phyloP scores from a whole-genome alignment of 2,888 invertebrate species.

The Notocelia uddmanniana region DNA sequence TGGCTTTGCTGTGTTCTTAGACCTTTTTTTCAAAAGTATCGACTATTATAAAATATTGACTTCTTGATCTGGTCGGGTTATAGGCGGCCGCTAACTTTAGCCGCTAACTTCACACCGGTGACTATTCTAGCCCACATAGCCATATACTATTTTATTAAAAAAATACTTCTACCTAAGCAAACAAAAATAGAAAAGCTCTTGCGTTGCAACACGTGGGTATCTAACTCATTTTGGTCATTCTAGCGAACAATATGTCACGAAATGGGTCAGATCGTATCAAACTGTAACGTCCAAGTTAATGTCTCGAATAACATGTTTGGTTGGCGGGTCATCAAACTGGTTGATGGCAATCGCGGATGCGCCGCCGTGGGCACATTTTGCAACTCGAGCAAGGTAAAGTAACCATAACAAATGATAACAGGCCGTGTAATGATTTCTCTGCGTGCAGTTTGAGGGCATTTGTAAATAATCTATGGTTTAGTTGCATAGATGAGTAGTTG shows the following conservation, averaged over 20 bases:
- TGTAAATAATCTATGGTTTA: slow-evolving; percentile 8
- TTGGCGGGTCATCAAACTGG: slow-evolving; percentile 28
- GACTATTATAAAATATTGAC: too few relatives aligned
- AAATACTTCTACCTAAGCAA: background rate
- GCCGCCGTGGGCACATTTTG: slow-evolving; percentile 35
- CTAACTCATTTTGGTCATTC: slow-evolving; percentile 10
- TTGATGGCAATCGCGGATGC: slow-evolving; percentile 35
- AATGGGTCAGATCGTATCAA: slow-evolving; percentile 32
- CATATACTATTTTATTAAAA: too few relatives aligned
- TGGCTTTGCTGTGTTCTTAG: too few relatives aligned
- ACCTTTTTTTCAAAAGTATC: too few relatives aligned
- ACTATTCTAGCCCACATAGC: too few relatives aligned
- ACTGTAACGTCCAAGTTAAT: slow-evolving; percentile 16
- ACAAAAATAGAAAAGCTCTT: background rate
- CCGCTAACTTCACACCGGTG: too few relatives aligned
- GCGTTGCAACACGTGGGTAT: background rate
- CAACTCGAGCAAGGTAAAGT: slow-evolving; percentile 39
- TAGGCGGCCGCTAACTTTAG: too few relatives aligned
- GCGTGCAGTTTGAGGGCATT: slow-evolving; percentile 17
- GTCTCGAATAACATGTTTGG: slow-evolving; percentile 37
- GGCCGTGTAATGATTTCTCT: slow-evolving; percentile 28
- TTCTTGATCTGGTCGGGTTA: too few relatives aligned
- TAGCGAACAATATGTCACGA: slow-evolving; percentile 35
- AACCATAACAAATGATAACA: slow-evolving; percentile 33
- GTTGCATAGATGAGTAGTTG: background rate